A percentile compares a stretch with the other conserved stretches of the same genome.
These are phyloP conservation scores for Trichopria drosophilae DNA, from an alignment of 2,888 invertebrate species.

Conservation along the genomic window DNA sequence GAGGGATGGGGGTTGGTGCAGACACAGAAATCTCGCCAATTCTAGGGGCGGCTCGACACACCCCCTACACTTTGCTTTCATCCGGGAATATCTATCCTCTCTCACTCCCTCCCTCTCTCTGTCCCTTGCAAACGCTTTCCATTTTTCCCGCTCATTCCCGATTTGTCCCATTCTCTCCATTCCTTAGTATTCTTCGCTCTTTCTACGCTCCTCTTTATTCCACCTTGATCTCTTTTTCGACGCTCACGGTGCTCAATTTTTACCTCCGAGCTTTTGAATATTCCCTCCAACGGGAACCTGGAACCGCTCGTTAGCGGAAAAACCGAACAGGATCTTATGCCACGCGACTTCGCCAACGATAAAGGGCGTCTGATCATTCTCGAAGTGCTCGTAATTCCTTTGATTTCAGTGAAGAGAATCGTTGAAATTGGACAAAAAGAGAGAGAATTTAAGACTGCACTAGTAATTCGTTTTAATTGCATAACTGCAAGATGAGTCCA, in stretches of 20 bases:
- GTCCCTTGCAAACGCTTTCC: slow-evolving; percentile 26
- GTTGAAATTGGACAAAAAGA: too few relatives aligned
- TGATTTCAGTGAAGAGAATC: too few relatives aligned
- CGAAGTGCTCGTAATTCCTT: too few relatives aligned
- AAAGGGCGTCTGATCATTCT: too few relatives aligned
- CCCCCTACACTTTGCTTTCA: slow-evolving; percentile 42
- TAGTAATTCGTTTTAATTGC: too few relatives aligned
- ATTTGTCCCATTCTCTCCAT: slow-evolving; percentile 4
- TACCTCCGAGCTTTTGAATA: too few relatives aligned
- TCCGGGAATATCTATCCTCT: slow-evolving; percentile 24
- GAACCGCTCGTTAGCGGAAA: background rate
- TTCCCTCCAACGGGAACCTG: background rate
- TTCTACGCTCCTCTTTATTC: slow-evolving; percentile 10
- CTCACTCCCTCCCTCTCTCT: slow-evolving; percentile 15
- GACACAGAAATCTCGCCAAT: slow-evolving; percentile 58
- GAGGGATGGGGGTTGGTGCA: slow-evolving; percentile 44
- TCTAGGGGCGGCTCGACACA: slow-evolving; percentile 51
- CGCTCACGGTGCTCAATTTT: background rate
- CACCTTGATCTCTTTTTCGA: slow-evolving; percentile 1
- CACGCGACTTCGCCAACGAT: too few relatives aligned
- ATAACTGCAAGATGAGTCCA: too few relatives aligned
- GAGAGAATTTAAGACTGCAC: too few relatives aligned
- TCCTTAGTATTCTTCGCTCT: slow-evolving; percentile 11
- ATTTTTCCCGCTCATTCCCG: slow-evolving; percentile 26
- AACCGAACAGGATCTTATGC: too few relatives aligned